Evolutionary conservation across 2,113 vertebrate genomes (phyloP), one percentile per base, ranked within the genome.

Genomic region (Anarrhichthys ocellatus): DNA sequence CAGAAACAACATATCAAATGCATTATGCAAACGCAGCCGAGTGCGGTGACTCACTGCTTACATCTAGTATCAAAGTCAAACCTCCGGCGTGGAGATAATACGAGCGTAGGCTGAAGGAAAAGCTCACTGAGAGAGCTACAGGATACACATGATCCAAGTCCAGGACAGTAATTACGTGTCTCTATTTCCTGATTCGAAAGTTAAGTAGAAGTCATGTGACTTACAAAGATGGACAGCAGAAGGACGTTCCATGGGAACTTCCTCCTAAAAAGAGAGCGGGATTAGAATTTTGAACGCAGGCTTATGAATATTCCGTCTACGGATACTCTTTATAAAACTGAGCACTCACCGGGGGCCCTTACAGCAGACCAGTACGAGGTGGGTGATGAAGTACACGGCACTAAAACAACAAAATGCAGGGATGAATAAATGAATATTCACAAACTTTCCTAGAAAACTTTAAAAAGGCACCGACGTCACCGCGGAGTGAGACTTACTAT

Each of bases 211-310:
- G 76, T 34, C 2, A 15, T 69, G 2, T 6, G 4, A 96, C 98
- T 97, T 92, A 99, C 98, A 73, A 99, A 98, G 87, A 99, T 38
- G 62, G 77, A 40, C 80, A 99, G 94, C 89, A 99, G 93, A 82
- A 99, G 97, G 68, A 98, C 44, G 87, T 99, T 99, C 97, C 97
- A 99, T 13, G 98, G 98, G 84, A 95, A 97, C 63, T 96, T 96
- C 92, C 98, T 97, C 96, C 98, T 99, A 88, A 18, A 83, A 52
- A 80, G 3, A 69, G 38, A 24, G 18, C 7, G 13, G 6, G 56
- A 70, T 73, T 8, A 54, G 7, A 78, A 48, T 10, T 54, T 24
- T 50, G 10, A 48, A 52, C 2, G 4, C 48, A 58, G 40, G 15
- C 8, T 42, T 54, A 4, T 22, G 18, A 34, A 52, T 50, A 50